These are phyloP conservation scores for Probaryconus sp. DNA, from an alignment of 1,140 invertebrate genomes.

Conservation along the genomic window DNA sequence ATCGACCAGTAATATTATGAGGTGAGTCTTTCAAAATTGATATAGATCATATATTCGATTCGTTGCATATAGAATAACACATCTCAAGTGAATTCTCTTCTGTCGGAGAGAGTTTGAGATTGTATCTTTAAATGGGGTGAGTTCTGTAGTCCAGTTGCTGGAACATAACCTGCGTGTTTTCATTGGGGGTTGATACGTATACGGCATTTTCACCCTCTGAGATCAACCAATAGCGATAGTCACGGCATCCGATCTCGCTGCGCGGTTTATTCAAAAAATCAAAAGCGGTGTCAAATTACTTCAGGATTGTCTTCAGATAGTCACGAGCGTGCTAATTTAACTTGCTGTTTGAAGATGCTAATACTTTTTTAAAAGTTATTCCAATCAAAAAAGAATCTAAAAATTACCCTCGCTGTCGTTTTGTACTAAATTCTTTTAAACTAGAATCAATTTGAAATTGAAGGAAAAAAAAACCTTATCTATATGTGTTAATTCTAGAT, in stretches of 20 bases:
- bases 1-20: constrained; percentile 32
- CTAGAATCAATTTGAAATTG: no score
- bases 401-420: no score
- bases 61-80: no score
- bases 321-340: no score
- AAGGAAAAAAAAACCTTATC: no score
- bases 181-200: not conserved
- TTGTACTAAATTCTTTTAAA: no score
- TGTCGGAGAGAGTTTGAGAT: not conserved
- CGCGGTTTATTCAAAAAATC: constrained; percentile 62
- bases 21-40: constrained; percentile 17
- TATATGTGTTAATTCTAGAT: no score
- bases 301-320: no score
- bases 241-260: constrained; percentile 43
- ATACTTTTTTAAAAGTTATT: no score
- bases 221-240: constrained; percentile 64
- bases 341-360: constrained; percentile 1
- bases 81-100: no score
- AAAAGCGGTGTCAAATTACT: constrained; percentile 53
- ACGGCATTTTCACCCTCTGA: constrained; percentile 13
- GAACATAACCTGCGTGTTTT: constrained; percentile 44
- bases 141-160: not conserved
- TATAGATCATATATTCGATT: no score
- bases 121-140: constrained; percentile 1
- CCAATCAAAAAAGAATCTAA: no score